Evolutionary conservation across 1,140 invertebrate genomes (phyloP).

Genomic region (Aricia agestis): DNA sequence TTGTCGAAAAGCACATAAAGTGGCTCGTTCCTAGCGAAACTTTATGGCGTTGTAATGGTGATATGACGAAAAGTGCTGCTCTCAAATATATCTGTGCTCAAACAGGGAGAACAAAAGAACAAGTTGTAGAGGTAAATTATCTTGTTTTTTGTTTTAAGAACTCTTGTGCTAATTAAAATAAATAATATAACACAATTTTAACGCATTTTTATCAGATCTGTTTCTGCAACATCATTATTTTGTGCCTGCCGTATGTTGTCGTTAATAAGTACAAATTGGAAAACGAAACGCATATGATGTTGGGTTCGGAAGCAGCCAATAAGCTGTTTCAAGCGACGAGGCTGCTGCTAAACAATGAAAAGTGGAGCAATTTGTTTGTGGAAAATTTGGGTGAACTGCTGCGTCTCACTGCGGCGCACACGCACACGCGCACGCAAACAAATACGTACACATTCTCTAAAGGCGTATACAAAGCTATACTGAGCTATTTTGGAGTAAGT

Average conservation of each 20-base stretch:
- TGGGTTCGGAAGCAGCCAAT: slow-evolving; percentile 32
- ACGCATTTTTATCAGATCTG: slow-evolving; percentile 35
- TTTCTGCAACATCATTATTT: slow-evolving; percentile 47
- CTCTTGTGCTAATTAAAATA: neutral
- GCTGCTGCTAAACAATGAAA: slow-evolving; percentile 46
- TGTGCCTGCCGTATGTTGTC: slow-evolving; percentile 55
- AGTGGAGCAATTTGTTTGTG: slow-evolving; percentile 54
- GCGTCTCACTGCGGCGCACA: slow-evolving; percentile 38
- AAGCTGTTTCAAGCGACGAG: slow-evolving; percentile 48
- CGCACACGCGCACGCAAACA: slow-evolving; percentile 41
- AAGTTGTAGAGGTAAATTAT: slow-evolving; percentile 46
- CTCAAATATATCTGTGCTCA: slow-evolving; percentile 35
- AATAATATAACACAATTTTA: neutral
- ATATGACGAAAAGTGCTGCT: slow-evolving; percentile 38
- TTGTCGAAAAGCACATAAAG: slow-evolving; percentile 46
- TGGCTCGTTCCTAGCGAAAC: slow-evolving; percentile 50
- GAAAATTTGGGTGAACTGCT: slow-evolving; percentile 58
- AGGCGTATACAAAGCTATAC: slow-evolving; percentile 47
- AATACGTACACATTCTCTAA: slow-evolving; percentile 46
- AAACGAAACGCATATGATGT: slow-evolving; percentile 26
- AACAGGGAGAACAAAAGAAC: slow-evolving; percentile 30
- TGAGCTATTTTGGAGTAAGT: slow-evolving; percentile 64
- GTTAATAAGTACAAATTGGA: slow-evolving; percentile 48
- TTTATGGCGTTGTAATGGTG: slow-evolving; percentile 50
- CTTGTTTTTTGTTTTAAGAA: neutral